These are phyloP conservation scores for Taxidea taxus DNA, from an alignment of 2,113 vertebrate genomes.

Conservation along the genomic window DNA sequence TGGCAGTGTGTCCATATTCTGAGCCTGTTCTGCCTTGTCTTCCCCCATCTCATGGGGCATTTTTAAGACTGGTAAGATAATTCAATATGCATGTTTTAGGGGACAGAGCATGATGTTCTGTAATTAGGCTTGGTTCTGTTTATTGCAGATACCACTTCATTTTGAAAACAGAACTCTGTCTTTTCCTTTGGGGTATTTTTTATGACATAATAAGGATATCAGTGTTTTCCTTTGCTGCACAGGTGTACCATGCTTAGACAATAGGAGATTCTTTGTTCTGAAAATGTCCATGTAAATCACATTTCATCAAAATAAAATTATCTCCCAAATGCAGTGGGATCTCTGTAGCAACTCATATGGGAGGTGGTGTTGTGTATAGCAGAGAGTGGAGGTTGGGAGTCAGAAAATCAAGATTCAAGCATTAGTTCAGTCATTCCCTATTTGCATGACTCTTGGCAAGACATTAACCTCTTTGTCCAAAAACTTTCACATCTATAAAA, in stretches of 20 bases:
- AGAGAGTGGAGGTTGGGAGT: neutral
- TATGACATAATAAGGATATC: constrained; percentile 35
- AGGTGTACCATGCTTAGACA: constrained; percentile 28
- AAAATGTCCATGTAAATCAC: constrained; percentile 7
- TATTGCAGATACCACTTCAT: constrained; percentile 50
- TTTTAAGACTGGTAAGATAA: constrained; percentile 30
- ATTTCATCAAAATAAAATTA: constrained; percentile 53
- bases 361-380: neutral
- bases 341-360: neutral
- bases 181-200: constrained; percentile 61
- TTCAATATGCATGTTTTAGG: neutral
- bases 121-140: constrained; percentile 48
- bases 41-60: neutral
- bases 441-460: neutral
- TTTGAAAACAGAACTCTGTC: constrained; percentile 56
- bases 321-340: neutral
- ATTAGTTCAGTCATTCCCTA: neutral
- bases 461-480: neutral
- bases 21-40: neutral
- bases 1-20: neutral
- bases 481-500: constrained; percentile 7
- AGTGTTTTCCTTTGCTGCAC: constrained; percentile 28
- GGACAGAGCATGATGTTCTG: neutral
- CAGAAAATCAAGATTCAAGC: neutral
- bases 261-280: constrained; percentile 26